These are phyloP conservation scores for Calycopis cecrops DNA, from an alignment of 1,140 invertebrate species.

Conservation along the genomic window DNA sequence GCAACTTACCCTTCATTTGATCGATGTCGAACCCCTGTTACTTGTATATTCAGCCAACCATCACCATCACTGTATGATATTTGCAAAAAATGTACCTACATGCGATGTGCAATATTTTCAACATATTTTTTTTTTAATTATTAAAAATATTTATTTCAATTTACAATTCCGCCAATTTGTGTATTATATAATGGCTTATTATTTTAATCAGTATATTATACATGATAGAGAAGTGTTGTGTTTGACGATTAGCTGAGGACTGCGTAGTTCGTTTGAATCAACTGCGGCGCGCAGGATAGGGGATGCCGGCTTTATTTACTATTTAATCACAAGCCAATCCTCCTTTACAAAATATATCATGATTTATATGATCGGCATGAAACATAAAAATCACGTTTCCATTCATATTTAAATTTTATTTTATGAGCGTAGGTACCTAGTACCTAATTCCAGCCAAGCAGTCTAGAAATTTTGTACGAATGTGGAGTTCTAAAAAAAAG, in stretches of 20 bases:
- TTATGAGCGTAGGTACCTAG: no score
- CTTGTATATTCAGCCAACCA: constrained; percentile 19
- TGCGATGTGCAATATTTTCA: no score
- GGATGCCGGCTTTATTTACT: constrained; percentile 34
- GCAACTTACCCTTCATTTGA: constrained; percentile 64
- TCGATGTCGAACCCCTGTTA: constrained; percentile 29
- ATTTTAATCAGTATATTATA: constrained; percentile 19
- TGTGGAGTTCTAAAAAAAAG: no score
- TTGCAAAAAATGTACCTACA: not conserved
- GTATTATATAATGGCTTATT: not conserved
- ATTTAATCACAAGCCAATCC: constrained; percentile 45
- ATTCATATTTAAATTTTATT: no score
- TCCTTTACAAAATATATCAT: not conserved
- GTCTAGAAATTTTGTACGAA: no score
- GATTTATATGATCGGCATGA: no score
- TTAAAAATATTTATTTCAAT: not conserved
- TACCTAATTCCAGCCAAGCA: no score
- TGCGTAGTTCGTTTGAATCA: constrained; percentile 47
- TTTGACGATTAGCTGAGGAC: constrained; percentile 51
- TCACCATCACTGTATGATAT: constrained; percentile 34
- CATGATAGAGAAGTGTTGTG: constrained; percentile 43
- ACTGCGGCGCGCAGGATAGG: constrained; percentile 48
- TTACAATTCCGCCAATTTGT: not conserved
- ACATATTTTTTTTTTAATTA: not conserved
- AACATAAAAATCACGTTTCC: no score